phyloP scores from a whole-genome alignment of 1,140 invertebrate species.

The Venturia canescens region DNA sequence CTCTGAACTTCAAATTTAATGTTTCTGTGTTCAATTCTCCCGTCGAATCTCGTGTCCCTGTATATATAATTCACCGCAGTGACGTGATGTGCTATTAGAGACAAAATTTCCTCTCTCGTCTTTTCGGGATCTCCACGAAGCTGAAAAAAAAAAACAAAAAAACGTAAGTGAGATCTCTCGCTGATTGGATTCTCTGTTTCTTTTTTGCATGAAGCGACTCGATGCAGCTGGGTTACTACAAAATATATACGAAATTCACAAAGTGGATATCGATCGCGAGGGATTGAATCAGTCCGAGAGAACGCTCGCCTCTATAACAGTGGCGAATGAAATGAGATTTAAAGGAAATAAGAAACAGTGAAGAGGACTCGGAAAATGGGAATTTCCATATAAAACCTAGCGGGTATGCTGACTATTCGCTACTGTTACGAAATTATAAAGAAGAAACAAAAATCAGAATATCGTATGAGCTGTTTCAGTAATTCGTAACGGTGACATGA shows the following conservation, averaged over 20 bases:
- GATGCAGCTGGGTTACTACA: too few relatives aligned
- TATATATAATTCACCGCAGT: constrained; percentile 99
- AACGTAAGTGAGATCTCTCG: constrained; percentile 24
- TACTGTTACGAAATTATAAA: too few relatives aligned
- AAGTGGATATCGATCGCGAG: not conserved
- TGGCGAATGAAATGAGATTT: constrained; percentile 18
- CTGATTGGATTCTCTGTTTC: not conserved
- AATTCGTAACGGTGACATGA: too few relatives aligned
- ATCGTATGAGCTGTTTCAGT: too few relatives aligned
- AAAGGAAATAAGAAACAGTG: not conserved
- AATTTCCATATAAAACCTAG: not conserved
- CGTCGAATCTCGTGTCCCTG: constrained; percentile 94
- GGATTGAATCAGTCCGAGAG: constrained; percentile 1
- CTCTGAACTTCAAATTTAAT: constrained; percentile 99
- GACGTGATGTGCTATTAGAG: constrained; percentile 98
- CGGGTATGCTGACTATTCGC: not conserved
- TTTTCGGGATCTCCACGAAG: constrained; percentile 86
- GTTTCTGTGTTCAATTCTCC: constrained; percentile 90
- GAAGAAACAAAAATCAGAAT: too few relatives aligned
- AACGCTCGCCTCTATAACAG: not conserved
- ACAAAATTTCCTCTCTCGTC: constrained; percentile 97
- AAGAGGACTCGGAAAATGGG: not conserved
- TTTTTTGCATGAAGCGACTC: too few relatives aligned
- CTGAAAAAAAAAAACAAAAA: constrained; percentile 60
- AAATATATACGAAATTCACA: not conserved